phyloP scores from a whole-genome alignment of 1,140 invertebrate genomes.

The Liolophura sinensis region DNA sequence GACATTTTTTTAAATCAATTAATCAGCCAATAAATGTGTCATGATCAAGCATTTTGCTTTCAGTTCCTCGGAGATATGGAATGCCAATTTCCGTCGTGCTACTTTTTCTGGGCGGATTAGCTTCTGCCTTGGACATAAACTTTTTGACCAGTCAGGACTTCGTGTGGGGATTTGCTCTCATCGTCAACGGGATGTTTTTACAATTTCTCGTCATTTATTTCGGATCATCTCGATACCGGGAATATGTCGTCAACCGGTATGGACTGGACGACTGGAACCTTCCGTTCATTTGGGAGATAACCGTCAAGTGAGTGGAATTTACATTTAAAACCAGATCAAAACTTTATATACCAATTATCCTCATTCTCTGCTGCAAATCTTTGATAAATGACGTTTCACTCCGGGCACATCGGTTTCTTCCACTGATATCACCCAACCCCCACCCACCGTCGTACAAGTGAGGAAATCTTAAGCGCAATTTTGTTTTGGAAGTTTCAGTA shows the following conservation, averaged over 20 bases:
- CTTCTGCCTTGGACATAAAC: slow-evolving; percentile 39
- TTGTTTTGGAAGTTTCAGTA: too few relatives aligned
- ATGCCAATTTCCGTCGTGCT: slow-evolving; percentile 29
- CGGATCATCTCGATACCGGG: slow-evolving; percentile 32
- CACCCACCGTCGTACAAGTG: too few relatives aligned
- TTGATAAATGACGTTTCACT: too few relatives aligned
- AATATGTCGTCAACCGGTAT: slow-evolving; percentile 35
- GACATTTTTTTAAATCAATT: too few relatives aligned
- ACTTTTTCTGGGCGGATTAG: slow-evolving; percentile 33
- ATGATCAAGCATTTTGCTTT: slow-evolving; percentile 1
- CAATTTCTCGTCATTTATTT: slow-evolving; percentile 36
- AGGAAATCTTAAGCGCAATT: too few relatives aligned
- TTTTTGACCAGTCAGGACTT: slow-evolving; percentile 50
- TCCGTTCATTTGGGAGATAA: slow-evolving; percentile 35
- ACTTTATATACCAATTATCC: too few relatives aligned
- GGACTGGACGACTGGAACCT: slow-evolving; percentile 45
- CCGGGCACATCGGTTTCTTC: too few relatives aligned
- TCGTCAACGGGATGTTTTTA: slow-evolving; percentile 44
- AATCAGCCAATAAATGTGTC: too few relatives aligned
- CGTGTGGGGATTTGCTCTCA: slow-evolving; percentile 47
- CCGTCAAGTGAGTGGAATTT: slow-evolving; percentile 37
- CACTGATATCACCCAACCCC: too few relatives aligned
- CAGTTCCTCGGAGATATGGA: slow-evolving; percentile 32
- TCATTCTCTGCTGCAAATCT: too few relatives aligned
- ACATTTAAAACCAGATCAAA: background rate